A percentile compares a stretch with the other conserved stretches of the same genome.
These are phyloP conservation scores for Orchesellides sinensis DNA, from an alignment of 2,888 invertebrate species.

Conservation along the genomic window DNA sequence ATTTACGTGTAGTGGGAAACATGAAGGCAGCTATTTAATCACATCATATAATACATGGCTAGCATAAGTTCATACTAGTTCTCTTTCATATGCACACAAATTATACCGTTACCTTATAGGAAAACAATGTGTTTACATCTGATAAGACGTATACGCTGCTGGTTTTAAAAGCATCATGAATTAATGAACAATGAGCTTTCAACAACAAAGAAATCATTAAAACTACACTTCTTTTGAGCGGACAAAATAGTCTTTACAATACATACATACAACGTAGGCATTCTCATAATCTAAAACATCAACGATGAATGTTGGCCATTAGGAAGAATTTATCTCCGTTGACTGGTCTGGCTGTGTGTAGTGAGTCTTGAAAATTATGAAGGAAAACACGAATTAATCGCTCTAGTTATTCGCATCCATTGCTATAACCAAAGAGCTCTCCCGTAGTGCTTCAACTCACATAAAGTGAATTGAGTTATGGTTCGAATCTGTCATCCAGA, in stretches of 20 bases:
- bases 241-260: no score
- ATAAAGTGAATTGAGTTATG: slow-evolving; percentile 55
- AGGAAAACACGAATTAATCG: slow-evolving; percentile 51
- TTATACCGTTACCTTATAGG: no score
- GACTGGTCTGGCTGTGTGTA: background rate
- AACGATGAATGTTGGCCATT: slow-evolving; percentile 1
- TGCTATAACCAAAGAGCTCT: background rate
- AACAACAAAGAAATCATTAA: slow-evolving; percentile 23
- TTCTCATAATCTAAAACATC: background rate
- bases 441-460: slow-evolving; percentile 14
- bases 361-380: background rate
- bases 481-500: slow-evolving; percentile 57
- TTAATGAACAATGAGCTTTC: slow-evolving; percentile 32
- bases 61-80: no score
- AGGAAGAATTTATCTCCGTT: slow-evolving; percentile 5
- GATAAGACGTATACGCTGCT: no score
- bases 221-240: background rate
- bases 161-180: slow-evolving; percentile 9
- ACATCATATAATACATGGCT: no score
- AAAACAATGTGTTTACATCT: no score
- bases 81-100: no score
- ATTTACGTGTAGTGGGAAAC: no score
- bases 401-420: slow-evolving; percentile 29
- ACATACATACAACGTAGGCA: background rate
- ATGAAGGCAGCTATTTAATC: no score